Conservation (phyloP, 2,113 vertebrate genomes). For the Alaudala cheleensis region DNA sequence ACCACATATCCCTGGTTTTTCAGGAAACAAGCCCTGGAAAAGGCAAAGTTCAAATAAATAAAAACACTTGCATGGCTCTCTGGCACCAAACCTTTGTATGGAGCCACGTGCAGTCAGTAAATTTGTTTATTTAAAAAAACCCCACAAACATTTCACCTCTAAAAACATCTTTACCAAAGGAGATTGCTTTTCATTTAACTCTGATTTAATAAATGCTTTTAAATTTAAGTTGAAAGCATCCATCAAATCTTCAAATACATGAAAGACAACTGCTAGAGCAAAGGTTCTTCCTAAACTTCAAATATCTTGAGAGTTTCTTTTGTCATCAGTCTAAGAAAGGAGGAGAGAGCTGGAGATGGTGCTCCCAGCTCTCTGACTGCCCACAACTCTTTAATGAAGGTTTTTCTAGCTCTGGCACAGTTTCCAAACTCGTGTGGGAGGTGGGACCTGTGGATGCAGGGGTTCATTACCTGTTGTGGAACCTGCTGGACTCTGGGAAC, state of each 20-base stretch:
- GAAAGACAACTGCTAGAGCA: neutral
- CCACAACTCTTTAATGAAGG: neutral
- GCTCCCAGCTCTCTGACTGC: neutral
- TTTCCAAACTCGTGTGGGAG: rapidly evolving
- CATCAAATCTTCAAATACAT: neutral
- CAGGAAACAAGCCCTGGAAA: constrained; percentile 26
- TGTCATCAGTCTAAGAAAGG: neutral
- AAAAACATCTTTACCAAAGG: neutral
- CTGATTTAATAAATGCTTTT: neutral
- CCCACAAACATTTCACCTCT: neutral
- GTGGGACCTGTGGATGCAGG: neutral
- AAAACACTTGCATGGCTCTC: neutral
- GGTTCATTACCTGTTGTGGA: constrained; percentile 89
- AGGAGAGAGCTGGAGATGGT: neutral
- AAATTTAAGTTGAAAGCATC: neutral
- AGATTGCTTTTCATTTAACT: neutral
- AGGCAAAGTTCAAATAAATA: constrained; percentile 49
- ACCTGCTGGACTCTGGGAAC: constrained; percentile 90
- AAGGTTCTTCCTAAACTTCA: neutral
- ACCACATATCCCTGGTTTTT: constrained; percentile 3
- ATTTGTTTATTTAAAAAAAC: neutral
- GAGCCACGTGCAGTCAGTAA: neutral
- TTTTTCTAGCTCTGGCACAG: neutral
- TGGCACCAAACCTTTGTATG: neutral
- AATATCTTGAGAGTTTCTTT: neutral